A percentile compares a stretch with the other conserved stretches of the same genome.
Conservation (phyloP, 2,888 invertebrate species). For the Macaria notata region DNA sequence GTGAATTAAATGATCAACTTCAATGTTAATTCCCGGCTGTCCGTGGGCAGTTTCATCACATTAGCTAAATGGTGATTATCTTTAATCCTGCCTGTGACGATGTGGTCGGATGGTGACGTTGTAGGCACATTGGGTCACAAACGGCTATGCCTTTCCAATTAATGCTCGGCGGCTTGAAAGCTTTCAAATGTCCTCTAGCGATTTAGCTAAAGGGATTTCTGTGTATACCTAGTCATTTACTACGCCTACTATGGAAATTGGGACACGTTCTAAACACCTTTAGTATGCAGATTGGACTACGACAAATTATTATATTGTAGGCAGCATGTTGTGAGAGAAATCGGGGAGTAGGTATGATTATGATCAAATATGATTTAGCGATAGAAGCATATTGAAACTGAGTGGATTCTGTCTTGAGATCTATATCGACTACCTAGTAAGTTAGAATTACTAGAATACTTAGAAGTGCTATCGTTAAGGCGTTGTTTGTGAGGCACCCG, state of each 20-base stretch:
- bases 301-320: constrained; percentile 1
- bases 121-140: constrained; percentile 21
- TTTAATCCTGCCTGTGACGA: constrained; percentile 8
- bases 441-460: too few relatives aligned
- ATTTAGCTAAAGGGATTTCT: constrained; percentile 32
- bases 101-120: constrained; percentile 6
- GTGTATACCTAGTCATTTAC: constrained; percentile 4
- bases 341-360: too few relatives aligned
- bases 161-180: constrained; percentile 38
- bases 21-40: too few relatives aligned
- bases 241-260: constrained; percentile 6
- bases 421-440: too few relatives aligned
- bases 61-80: constrained; percentile 7
- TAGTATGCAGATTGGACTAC: background rate
- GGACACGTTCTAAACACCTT: background rate
- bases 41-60: background rate
- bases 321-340: background rate
- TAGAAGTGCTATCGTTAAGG: too few relatives aligned
- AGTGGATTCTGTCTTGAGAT: too few relatives aligned
- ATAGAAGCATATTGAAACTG: too few relatives aligned
- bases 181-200: constrained; percentile 40
- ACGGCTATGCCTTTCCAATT: constrained; percentile 27
- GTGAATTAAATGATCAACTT: too few relatives aligned
- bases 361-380: too few relatives aligned
- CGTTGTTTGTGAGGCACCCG: too few relatives aligned